These are phyloP conservation scores for Melolontha melolontha DNA, from an alignment of 2,888 invertebrate genomes.

Conservation along the genomic window DNA sequence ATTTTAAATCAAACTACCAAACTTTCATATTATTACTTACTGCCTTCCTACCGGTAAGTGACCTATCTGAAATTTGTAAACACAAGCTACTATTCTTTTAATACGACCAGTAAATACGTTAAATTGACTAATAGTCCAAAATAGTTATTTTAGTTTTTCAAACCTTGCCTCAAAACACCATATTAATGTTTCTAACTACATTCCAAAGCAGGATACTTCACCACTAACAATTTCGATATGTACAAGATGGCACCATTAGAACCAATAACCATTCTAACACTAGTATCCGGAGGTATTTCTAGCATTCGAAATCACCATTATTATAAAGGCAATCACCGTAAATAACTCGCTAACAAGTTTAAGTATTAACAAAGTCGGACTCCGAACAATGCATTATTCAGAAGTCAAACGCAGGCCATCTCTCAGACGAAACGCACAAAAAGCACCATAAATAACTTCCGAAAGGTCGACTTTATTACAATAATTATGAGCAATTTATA, in stretches of 20 bases:
- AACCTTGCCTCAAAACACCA: slow-evolving; percentile 6
- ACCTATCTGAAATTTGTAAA: too few species aligned
- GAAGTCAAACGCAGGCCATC: slow-evolving; percentile 33
- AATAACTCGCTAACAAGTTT: slow-evolving; percentile 41
- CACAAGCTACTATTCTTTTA: too few species aligned
- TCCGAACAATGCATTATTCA: slow-evolving; percentile 42
- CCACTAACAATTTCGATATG: neutral
- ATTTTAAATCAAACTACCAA: too few species aligned
- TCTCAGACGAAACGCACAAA: slow-evolving; percentile 32
- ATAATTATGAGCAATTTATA: slow-evolving; percentile 55
- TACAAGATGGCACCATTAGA: slow-evolving; percentile 15
- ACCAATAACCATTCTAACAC: slow-evolving; percentile 26
- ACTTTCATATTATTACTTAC: too few species aligned
- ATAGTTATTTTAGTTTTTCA: too few species aligned
- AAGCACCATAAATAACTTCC: slow-evolving; percentile 45
- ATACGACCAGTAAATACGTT: neutral
- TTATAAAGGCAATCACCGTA: slow-evolving; percentile 36
- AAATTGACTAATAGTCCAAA: neutral
- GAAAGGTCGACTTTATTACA: slow-evolving; percentile 51
- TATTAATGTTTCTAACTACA: neutral
- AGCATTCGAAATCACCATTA: slow-evolving; percentile 35
- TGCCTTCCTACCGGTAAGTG: too few species aligned
- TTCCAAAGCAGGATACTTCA: neutral
- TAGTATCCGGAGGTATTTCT: slow-evolving; percentile 7
- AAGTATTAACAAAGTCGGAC: slow-evolving; percentile 35